Evolutionary conservation across 2,113 vertebrate genomes (phyloP).

Genomic region (Benitochromis conjunctus): DNA sequence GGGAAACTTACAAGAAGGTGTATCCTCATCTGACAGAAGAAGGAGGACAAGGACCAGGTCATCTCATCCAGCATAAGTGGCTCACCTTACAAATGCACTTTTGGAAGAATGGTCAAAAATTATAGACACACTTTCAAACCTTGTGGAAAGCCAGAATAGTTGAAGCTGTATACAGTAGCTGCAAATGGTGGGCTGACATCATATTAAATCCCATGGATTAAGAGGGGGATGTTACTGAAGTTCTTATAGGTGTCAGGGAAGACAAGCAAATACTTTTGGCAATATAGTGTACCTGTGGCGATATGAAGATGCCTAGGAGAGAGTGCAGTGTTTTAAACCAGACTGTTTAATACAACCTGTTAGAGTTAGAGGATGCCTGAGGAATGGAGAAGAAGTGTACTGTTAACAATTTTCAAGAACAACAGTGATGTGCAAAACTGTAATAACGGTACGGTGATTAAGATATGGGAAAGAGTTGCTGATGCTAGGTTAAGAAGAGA

Average conservation of each 20-base stretch:
- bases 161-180: not conserved
- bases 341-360: not conserved
- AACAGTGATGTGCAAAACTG: not conserved
- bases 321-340: not conserved
- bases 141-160: not conserved
- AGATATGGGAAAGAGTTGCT: not conserved
- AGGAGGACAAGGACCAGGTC: not conserved
- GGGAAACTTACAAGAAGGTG: not conserved
- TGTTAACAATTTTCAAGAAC: not conserved
- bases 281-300: not conserved
- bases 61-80: not conserved
- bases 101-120: not conserved
- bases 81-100: not conserved
- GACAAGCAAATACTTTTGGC: not conserved
- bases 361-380: not conserved
- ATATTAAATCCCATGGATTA: not conserved
- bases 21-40: not conserved
- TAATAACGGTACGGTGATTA: not conserved
- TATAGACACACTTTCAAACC: not conserved
- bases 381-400: not conserved
- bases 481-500: not conserved
- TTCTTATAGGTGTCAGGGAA: not conserved
- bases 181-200: not conserved
- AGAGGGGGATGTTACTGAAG: not conserved
- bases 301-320: not conserved